Evolutionary conservation across 2,888 invertebrate species (phyloP).

Genomic region (Volucella bombylans): DNA sequence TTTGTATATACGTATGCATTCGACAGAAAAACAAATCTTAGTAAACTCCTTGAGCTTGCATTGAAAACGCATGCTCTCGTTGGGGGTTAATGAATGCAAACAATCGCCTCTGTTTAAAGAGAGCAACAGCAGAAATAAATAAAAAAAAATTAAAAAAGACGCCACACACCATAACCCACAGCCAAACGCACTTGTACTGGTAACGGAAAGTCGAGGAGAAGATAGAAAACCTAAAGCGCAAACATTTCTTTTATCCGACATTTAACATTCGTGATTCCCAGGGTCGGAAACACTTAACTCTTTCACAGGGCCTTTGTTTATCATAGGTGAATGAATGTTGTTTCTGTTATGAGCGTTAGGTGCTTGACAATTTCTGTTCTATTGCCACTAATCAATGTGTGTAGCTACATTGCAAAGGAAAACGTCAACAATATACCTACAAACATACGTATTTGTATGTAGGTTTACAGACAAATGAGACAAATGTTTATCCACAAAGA

Average conservation of each 20-base stretch:
- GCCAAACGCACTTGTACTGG: slow-evolving; percentile 28
- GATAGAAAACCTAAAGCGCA: slow-evolving; percentile 45
- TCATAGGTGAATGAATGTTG: slow-evolving; percentile 50
- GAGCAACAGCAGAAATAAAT: slow-evolving; percentile 47
- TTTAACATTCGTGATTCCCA: slow-evolving; percentile 56
- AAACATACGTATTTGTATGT: no score
- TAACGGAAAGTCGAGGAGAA: slow-evolving; percentile 13
- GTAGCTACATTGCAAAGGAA: slow-evolving; percentile 26
- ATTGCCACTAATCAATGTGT: slow-evolving; percentile 54
- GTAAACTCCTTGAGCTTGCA: slow-evolving; percentile 37
- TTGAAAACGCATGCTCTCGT: slow-evolving; percentile 52
- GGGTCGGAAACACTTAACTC: slow-evolving; percentile 61
- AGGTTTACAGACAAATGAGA: slow-evolving; percentile 5
- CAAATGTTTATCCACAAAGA: slow-evolving; percentile 52
- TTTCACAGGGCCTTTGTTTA: slow-evolving; percentile 52
- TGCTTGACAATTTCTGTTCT: slow-evolving; percentile 63
- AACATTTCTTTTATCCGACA: slow-evolving; percentile 46
- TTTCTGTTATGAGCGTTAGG: slow-evolving; percentile 51
- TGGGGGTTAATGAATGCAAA: slow-evolving; percentile 72
- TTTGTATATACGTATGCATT: slow-evolving; percentile 11
- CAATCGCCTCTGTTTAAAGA: slow-evolving; percentile 69
- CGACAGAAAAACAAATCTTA: slow-evolving; percentile 54
- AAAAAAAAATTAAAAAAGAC: slow-evolving; percentile 23
- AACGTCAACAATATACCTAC: background rate
- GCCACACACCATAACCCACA: slow-evolving; percentile 46